Evolutionary conservation across 1,140 invertebrate species (phyloP), one percentile per base, ranked within the genome.

Genomic region (Gonioctena quinquepunctata): DNA sequence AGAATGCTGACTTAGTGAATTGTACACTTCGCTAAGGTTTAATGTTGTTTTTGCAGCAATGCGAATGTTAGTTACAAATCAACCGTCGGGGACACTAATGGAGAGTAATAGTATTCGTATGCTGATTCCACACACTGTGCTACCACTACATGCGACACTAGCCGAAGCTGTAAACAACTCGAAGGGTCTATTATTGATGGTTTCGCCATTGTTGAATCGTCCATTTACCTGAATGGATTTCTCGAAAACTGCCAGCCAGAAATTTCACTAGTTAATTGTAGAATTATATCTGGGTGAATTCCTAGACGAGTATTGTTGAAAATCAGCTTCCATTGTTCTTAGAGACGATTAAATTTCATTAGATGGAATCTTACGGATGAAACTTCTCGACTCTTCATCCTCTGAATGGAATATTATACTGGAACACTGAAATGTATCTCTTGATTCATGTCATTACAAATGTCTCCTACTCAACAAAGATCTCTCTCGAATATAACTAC

Each of bases 51-150:
- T 79, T 79, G 76, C 70, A 69, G 66, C 63, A 61, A 74, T 73
- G 71, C 60, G 72, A 77, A 76, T 71, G 72, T 75, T 79, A 76
- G 73, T 75, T 72, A 77, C 76, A 79, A 79, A 79, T 79, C 77
- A 79, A 73, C 70, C 74, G 72, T 68, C 70, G 70, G 64, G 73
- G 77, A 79, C 76, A 77, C 76, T 79, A 79, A 79, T 79, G 76
- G 77, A 79, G 77, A 79, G 66, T 77, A 77, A 79, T 79, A 77
- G 77, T 73, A 76, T 79, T 79, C 73, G 77, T 79, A 79, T 79
- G 77, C 77, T 79, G 76, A 79, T 79, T 79, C 75, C 73, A 76
- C 75, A 77, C 74, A 73, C 74, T 72, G 72, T 67, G 69, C 70
- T 72, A 64, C 75, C 73, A 75, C 73, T 75, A 77, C 69, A 77